A percentile compares a stretch with the other conserved stretches of the same genome.
Evolutionary conservation across 2,113 vertebrate genomes (phyloP).

Genomic region (Lonchura striata): DNA sequence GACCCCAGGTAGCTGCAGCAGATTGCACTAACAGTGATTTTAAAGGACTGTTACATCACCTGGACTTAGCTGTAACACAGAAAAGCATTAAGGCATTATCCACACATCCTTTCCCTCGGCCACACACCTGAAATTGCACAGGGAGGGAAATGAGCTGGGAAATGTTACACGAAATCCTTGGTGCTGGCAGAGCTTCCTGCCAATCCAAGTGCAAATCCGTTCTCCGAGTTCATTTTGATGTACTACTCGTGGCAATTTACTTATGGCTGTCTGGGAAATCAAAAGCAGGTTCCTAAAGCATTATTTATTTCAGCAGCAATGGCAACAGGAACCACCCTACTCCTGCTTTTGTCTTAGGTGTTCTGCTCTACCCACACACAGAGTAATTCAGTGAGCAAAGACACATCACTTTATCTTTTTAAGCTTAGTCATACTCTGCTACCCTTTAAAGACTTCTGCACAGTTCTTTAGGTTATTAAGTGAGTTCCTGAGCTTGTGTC

Average conservation of each 20-base stretch:
- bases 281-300: neutral
- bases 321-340: neutral
- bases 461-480: neutral
- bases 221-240: neutral
- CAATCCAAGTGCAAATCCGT: neutral
- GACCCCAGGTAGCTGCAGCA: neutral
- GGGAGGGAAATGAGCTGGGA: neutral
- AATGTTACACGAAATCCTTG: neutral
- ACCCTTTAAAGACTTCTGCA: neutral
- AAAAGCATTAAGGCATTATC: constrained; percentile 3
- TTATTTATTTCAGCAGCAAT: neutral
- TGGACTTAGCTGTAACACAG: neutral
- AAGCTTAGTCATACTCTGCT: constrained; percentile 1
- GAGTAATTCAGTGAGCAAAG: neutral
- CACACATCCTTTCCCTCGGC: neutral
- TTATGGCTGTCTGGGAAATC: neutral
- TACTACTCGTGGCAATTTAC: neutral
- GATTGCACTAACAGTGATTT: neutral
- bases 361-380: neutral
- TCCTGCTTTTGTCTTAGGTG: neutral
- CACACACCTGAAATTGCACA: neutral
- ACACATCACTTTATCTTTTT: neutral
- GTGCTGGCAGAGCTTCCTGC: neutral
- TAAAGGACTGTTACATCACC: neutral
- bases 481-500: neutral